phyloP scores from a whole-genome alignment of 1,140 invertebrate genomes.

The Eriosoma lanigerum region DNA sequence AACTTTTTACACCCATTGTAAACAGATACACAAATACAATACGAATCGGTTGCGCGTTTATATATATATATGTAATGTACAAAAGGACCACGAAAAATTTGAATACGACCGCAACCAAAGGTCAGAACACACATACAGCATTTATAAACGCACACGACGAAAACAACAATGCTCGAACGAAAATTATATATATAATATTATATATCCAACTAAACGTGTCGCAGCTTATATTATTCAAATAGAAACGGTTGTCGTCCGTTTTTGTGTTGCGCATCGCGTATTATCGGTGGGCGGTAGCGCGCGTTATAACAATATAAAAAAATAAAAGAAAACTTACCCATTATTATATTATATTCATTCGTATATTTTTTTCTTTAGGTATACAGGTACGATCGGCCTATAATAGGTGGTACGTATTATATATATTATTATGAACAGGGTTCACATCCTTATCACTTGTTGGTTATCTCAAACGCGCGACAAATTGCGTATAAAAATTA shows the following conservation, averaged over 20 bases:
- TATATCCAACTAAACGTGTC: slow-evolving; percentile 24
- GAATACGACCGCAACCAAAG: slow-evolving; percentile 51
- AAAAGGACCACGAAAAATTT: slow-evolving; percentile 52
- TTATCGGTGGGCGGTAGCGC: slow-evolving; percentile 34
- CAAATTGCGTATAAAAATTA: slow-evolving; percentile 14
- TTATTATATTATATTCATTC: neutral
- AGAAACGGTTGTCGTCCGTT: slow-evolving; percentile 10
- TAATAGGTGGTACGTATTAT: no score
- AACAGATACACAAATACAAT: slow-evolving; percentile 23
- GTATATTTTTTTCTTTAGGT: no score
- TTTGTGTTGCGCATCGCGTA: neutral
- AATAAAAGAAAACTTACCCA: slow-evolving; percentile 28
- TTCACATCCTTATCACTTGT: slow-evolving; percentile 20
- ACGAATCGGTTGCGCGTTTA: slow-evolving; percentile 38
- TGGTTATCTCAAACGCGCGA: slow-evolving; percentile 26
- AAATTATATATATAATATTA: neutral
- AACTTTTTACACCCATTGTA: slow-evolving; percentile 27
- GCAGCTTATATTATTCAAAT: slow-evolving; percentile 46
- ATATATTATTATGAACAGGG: no score
- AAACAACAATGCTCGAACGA: slow-evolving; percentile 47
- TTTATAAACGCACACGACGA: slow-evolving; percentile 46
- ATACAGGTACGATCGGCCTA: neutral
- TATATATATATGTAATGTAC: neutral
- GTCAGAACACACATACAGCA: slow-evolving; percentile 40
- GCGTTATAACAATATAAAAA: neutral